Base-by-base conservation (phyloP, 2,888 invertebrate genomes). In the Dinocampus coccinellae region DNA sequence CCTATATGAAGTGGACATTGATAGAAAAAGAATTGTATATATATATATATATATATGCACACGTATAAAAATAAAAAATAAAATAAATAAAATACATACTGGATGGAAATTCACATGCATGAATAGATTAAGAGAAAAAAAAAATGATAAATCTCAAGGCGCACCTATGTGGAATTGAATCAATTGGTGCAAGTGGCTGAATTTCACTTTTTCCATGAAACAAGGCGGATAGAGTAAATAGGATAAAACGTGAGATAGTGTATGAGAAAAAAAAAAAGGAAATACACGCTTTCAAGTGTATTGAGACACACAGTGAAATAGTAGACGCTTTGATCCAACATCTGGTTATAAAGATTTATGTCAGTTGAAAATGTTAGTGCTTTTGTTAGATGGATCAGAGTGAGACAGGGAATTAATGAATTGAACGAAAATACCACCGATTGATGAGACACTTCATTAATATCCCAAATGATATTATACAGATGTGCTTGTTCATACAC, bases 401-500 rank as follows among this genome's bases (percentile, higher is more conserved):
- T 71, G 70, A n/a, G 39, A 39, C 13, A 47, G 47, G 16, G 47
- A 16, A 7, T n/a, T 4, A 16, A 16, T 16, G 10, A 29, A 6
- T 72, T 22, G 75, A 66, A 69, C 62, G 72, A 53, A 67, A 75
- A 80, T 78, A 79, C 71, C 73, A 64, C 67, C 75, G 78, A 80
- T 80, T 77, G 77, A 80, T 80, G 78, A 77, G 77, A 73, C 76
- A 77, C 76, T 80, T 80, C 80, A 79, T 81, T 81, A 81, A 78
- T 79, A 79, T 78, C 80, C 78, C 78, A 79, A 78, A 78, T 76
- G 80, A 79, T 77, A 73, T 70, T 73, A 20, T 61, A 63, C 53
- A 58, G 20, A 61, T 64, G 20, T 20, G 55, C 42, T 63, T 58
- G 60, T 66, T 62, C 64, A 33, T 47, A 36, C 57, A 55, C 52